phyloP scores from a whole-genome alignment of 2,888 invertebrate genomes.

The Patella depressa region DNA sequence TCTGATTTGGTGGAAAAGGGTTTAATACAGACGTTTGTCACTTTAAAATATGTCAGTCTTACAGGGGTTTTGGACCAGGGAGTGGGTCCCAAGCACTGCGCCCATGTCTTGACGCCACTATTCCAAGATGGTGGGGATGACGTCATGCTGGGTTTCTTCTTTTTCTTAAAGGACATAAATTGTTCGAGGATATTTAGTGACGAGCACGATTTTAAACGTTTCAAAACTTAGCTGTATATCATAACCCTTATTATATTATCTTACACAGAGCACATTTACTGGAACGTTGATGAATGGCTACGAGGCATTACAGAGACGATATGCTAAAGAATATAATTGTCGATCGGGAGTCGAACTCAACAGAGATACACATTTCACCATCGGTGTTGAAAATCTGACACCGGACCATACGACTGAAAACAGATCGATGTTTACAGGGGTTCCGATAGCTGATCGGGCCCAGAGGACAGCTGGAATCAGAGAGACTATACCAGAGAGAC shows the following conservation, averaged over 20 bases:
- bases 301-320: neutral
- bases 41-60: too few species aligned
- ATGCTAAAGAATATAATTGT: neutral
- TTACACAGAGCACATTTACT: neutral
- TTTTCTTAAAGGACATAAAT: too few species aligned
- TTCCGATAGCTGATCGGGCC: conserved; percentile 11
- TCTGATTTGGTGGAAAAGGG: too few species aligned
- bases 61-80: too few species aligned
- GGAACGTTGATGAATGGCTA: neutral
- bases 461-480: conserved; percentile 49
- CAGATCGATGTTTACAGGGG: conserved; percentile 46
- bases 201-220: too few species aligned
- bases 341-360: neutral
- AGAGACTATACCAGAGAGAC: conserved; percentile 41
- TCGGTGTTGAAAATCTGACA: conserved; percentile 43
- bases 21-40: too few species aligned
- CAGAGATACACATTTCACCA: conserved; percentile 52
- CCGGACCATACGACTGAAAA: conserved; percentile 50
- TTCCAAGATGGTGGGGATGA: too few species aligned
- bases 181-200: too few species aligned
- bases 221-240: too few species aligned
- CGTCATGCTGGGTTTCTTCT: too few species aligned
- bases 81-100: too few species aligned
- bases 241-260: neutral
- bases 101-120: too few species aligned